A percentile compares a stretch with the other conserved stretches of the same genome.
Evolutionary conservation across 2,797 vertebrate genomes (phyloP).

Genomic region (Pagetopsis macropterus): DNA sequence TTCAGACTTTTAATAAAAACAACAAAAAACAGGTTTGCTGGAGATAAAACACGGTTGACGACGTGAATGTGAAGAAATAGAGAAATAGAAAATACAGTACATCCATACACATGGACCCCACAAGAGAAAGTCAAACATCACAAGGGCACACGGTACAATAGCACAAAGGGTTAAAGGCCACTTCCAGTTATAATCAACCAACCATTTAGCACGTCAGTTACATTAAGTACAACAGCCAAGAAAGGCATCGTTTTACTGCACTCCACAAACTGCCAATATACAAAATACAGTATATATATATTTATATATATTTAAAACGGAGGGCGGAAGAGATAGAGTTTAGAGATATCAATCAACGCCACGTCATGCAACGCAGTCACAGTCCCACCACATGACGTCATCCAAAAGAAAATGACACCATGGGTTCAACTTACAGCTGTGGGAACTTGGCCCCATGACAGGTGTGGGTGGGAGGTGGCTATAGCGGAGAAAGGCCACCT

Average conservation of each 20-base stretch:
- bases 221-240: conserved; percentile 81
- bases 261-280: conserved; percentile 82
- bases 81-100: conserved; percentile 77
- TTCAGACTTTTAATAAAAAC: conserved; percentile 36
- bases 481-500: conserved; percentile 84
- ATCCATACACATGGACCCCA: conserved; percentile 81
- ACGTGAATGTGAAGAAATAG: conserved; percentile 68
- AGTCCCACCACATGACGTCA: conserved; percentile 88
- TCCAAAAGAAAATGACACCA: conserved; percentile 87
- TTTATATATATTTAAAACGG: conserved; percentile 60
- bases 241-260: conserved; percentile 78
- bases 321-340: conserved; percentile 76
- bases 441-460: conserved; percentile 84
- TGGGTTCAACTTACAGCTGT: conserved; percentile 88
- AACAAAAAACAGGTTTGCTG: conserved; percentile 39
- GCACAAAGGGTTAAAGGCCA: conserved; percentile 84
- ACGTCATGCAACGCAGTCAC: conserved; percentile 89
- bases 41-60: conserved; percentile 41
- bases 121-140: conserved; percentile 81
- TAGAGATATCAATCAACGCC: conserved; percentile 81
- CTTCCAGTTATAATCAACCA: conserved; percentile 82
- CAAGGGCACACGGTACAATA: conserved; percentile 84
- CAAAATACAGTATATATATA: conserved; percentile 76
- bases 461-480: conserved; percentile 75
- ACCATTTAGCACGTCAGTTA: conserved; percentile 79